Conservation (phyloP, 2,113 vertebrate genomes). For the Pagrus major region DNA sequence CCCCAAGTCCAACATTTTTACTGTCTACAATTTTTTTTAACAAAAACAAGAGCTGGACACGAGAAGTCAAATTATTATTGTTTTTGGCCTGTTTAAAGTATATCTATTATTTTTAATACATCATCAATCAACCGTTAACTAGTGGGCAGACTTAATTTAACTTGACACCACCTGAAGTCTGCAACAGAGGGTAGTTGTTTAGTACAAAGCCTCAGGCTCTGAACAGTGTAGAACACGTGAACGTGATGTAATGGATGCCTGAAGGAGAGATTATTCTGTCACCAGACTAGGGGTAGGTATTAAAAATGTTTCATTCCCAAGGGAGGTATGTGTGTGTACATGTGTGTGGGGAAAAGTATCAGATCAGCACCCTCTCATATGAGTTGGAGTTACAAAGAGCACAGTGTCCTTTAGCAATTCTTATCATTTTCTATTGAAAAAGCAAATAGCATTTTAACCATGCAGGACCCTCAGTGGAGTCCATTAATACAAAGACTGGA, state of each 20-base stretch:
- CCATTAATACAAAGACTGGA: neutral
- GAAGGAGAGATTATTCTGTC: slow-evolving; percentile 69
- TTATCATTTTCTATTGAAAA: neutral
- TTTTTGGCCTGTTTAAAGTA: neutral
- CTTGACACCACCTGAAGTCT: neutral
- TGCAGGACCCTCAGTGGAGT: neutral
- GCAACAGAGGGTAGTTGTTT: slow-evolving; percentile 28
- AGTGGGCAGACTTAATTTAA: neutral
- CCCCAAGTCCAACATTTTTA: neutral
- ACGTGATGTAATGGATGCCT: slow-evolving; percentile 45
- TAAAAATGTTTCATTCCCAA: slow-evolving; percentile 41
- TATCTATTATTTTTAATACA: neutral
- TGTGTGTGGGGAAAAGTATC: neutral
- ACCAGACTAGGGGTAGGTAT: slow-evolving; percentile 58
- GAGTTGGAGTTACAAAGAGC: neutral
- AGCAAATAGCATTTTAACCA: neutral
- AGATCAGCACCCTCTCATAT: slow-evolving; percentile 27
- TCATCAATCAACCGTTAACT: neutral
- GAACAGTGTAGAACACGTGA: slow-evolving; percentile 58
- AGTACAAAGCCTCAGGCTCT: slow-evolving; percentile 26
- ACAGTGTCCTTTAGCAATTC: neutral
- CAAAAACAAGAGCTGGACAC: neutral
- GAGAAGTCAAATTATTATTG: neutral
- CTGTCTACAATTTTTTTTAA: neutral
- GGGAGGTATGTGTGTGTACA: slow-evolving; percentile 4